Conservation (phyloP, 2,113 vertebrate species). For the Montifringilla adamsi region DNA sequence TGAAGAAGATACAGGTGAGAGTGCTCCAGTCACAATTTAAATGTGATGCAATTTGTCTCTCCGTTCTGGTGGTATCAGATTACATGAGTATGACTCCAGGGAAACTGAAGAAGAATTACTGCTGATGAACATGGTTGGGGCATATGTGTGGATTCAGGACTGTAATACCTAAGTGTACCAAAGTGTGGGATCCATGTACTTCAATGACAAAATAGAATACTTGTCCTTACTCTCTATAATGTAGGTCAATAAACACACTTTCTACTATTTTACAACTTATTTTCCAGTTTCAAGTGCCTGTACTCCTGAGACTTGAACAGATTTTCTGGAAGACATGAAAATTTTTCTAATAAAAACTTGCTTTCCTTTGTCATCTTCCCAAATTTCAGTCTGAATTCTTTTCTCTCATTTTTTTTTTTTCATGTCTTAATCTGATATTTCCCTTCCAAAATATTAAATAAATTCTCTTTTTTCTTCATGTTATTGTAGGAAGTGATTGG, state of each 20-base stretch:
- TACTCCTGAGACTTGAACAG: not conserved
- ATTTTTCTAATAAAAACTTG: not conserved
- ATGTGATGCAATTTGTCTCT: not conserved
- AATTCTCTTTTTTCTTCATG: not conserved
- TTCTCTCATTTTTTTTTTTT: not conserved
- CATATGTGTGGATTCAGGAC: not conserved
- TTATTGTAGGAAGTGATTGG: not conserved
- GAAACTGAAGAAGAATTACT: not conserved
- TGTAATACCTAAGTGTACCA: not conserved
- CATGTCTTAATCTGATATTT: not conserved
- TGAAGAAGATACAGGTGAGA: not conserved
- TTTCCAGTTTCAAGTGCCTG: not conserved
- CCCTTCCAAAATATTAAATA: not conserved
- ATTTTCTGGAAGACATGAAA: not conserved
- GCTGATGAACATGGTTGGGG: not conserved
- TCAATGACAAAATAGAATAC: not conserved
- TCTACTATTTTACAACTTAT: not conserved
- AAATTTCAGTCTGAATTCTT: not conserved
- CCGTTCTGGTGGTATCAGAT: not conserved
- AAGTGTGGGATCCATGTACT: not conserved
- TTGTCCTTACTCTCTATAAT: not conserved
- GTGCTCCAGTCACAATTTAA: not conserved
- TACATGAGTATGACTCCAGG: not conserved
- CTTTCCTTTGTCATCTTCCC: not conserved
- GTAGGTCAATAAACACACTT: not conserved